Conservation (phyloP, 2,888 invertebrate species). For the Seira musarum region DNA sequence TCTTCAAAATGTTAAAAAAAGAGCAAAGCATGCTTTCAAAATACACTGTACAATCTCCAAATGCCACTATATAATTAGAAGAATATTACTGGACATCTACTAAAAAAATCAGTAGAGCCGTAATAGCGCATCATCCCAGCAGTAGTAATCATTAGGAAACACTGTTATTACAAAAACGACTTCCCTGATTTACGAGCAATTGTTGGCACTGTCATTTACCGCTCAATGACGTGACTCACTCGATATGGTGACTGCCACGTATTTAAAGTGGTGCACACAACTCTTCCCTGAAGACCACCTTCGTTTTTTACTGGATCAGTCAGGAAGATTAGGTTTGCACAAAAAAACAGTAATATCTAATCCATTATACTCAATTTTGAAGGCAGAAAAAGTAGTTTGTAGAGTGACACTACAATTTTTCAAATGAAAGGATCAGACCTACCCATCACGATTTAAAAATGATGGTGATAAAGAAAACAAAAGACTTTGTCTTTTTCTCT, state of each 20-base stretch:
- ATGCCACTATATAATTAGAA: too few relatives aligned
- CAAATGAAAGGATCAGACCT: not conserved
- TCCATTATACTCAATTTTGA: not conserved
- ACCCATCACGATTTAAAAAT: not conserved
- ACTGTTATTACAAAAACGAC: too few relatives aligned
- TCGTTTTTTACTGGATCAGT: not conserved
- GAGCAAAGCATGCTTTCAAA: too few relatives aligned
- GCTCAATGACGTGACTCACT: too few relatives aligned
- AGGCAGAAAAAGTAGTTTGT: conserved; percentile 9
- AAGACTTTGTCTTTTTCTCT: not conserved
- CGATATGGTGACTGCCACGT: too few relatives aligned
- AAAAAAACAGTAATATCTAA: too few relatives aligned
- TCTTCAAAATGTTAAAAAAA: not conserved
- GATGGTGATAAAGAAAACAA: not conserved
- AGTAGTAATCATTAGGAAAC: too few relatives aligned
- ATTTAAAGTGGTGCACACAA: not conserved
- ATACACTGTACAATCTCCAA: too few relatives aligned
- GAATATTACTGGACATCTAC: too few relatives aligned
- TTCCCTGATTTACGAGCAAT: conserved; percentile 8
- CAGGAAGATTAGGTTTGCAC: not conserved
- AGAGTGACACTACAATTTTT: conserved; percentile 22
- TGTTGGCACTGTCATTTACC: not conserved
- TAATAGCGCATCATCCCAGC: too few relatives aligned
- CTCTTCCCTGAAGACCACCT: conserved; percentile 10
- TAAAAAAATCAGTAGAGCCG: too few relatives aligned